These are phyloP conservation scores for Cyprinodon brontotheroides DNA, from an alignment of 2,113 vertebrate species.

Conservation along the genomic window DNA sequence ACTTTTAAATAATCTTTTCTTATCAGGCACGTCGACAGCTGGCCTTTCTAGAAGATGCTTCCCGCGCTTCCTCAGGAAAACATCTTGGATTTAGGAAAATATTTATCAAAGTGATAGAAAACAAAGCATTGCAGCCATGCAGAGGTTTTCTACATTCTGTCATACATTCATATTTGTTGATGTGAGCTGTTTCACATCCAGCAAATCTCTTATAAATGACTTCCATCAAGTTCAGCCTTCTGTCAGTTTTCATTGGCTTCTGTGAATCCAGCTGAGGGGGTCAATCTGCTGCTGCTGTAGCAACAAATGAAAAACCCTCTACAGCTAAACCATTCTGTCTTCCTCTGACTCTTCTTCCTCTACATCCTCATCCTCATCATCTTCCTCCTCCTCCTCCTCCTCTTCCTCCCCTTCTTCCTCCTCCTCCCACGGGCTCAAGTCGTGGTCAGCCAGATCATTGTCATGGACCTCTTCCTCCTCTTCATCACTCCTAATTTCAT, in stretches of 20 bases:
- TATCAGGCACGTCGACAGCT: neutral
- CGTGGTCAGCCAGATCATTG: conserved; percentile 38
- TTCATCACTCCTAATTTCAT: conserved; percentile 58
- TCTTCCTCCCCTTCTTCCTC: conserved; percentile 57
- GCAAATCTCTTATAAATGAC: conserved; percentile 35
- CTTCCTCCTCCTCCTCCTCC: conserved; percentile 3
- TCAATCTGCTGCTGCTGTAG: too few relatives aligned
- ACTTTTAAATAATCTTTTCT: neutral
- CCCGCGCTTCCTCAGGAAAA: neutral
- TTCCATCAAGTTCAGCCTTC: conserved; percentile 8
- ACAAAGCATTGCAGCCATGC: conserved; percentile 18
- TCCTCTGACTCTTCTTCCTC: conserved; percentile 16
- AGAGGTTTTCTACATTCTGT: conserved; percentile 10
- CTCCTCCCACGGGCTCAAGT: conserved; percentile 56
- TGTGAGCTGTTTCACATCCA: neutral
- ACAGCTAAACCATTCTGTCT: conserved; percentile 15
- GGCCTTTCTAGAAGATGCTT: neutral
- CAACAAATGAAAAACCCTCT: conserved; percentile 6
- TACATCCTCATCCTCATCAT: neutral
- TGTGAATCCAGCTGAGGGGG: neutral
- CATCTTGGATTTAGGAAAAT: conserved; percentile 2
- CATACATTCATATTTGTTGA: conserved; percentile 35
- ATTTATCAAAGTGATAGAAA: conserved; percentile 24
- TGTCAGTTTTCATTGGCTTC: conserved; percentile 8
- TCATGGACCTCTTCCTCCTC: conserved; percentile 55